Evolutionary conservation across 2,888 invertebrate genomes (phyloP), one percentile per base, ranked within the genome.

Genomic region (Endomychus coccineus): DNA sequence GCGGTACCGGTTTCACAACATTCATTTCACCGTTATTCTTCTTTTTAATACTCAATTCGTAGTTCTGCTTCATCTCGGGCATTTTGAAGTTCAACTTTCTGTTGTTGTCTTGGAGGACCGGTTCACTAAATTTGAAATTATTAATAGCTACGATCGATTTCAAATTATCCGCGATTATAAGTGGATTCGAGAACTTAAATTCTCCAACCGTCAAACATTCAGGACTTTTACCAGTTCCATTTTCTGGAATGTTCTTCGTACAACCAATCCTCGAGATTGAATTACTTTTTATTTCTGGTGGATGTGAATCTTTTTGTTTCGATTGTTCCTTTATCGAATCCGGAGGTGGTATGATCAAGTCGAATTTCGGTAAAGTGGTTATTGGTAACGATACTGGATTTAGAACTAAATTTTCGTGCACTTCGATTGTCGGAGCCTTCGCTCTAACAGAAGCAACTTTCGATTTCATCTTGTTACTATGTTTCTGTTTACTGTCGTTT

Each of bases 81-180:
- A 34, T 42, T 37, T 42, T 47, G 24, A 44, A 43, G 30, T 42
- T 43, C 23, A 39, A 6, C 9, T 33, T 42, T 29, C 50, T 41
- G 27, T 35, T 43, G 45, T 54, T 14, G 24, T 55, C 21, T 62
- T 60, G 9, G 69, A 58, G 19, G n/a, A 69, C 47, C 6, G 77
- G 78, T 35, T 70, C 67, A 46, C 74, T 74, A 49, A 77, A 77
- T 45, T 69, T 73, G 40, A 73, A 77, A 45, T 70, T 70, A 44
- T 71, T 73, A 11, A 68, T 65, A 2, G 73, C 65, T 36, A 64
- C 59, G 22, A 70, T 55, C 41, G 64, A 63, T 28, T 67, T 67
- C 2, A 62, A 48, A 22, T 63, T 57, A 31, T 65, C 60, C 3
- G 66, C 59, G 12, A 71, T 51, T 16, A 67, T 64, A 14, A 73